Evolutionary conservation across 2,888 invertebrate species (phyloP), one percentile per base, ranked within the genome.

Genomic region (Mycogona germanica): DNA sequence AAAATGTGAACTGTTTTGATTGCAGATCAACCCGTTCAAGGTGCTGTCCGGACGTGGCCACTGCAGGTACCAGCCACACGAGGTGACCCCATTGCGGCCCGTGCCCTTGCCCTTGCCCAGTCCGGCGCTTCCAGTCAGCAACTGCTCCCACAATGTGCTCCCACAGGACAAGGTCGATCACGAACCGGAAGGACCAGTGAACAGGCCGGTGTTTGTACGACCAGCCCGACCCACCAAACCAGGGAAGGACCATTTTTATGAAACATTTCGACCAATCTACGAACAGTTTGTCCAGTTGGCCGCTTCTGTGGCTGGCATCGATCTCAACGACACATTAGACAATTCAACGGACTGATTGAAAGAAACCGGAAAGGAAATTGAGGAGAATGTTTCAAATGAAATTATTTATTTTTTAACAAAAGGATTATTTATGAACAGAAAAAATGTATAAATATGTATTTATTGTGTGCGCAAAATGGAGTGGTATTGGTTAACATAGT

Each of bases 241-340:
- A 42, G 40, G 44, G 29, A 42, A 44, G 40, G 44, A 44, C 19
- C 44, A 29, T 44, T 51, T 51, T 19, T 32, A 42, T 21, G 44
- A 51, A 30, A 51, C 26, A 23, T 51, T 51, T 21, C 51, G 35
- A 14, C 51, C 51, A n/a, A 51, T 51, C 23, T 51, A 51, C 30
- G 51, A 51, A 45, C 51, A 51, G 26, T 51, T 51, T 32, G 38
- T 51, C 23, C 29, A 51, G 17, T 21, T 51, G 14, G 51, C 51
- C 6, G 42, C 29, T 21, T 42, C 42, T 19, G 42, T 42, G 21
- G 51, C 51, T 14, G 51, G 51, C 29, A 51, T 51, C 19, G 28
- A 42, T 9, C 35, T 51, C 23, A 35, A 51, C 19, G 44, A 44
- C 19, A 40, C 51, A 3, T n/a, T n/a, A n/a, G n/a, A n/a, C n/a